Base-by-base conservation (phyloP, 2,113 vertebrate species). In the Poecilia latipinna region DNA sequence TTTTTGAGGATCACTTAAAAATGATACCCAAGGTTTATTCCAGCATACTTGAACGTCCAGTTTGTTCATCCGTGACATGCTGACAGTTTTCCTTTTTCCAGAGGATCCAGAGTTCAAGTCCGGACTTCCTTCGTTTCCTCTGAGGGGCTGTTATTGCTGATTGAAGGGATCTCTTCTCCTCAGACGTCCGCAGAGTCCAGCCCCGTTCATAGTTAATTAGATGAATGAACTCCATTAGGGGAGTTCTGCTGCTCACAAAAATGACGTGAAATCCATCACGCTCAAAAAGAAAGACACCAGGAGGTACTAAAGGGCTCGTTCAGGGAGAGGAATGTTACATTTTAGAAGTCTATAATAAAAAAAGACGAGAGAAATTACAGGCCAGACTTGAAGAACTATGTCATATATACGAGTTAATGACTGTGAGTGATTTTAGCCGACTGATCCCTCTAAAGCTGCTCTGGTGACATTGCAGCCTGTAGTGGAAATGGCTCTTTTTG, bases 141-240 rank as follows among this genome's bases (percentile, higher is more conserved):
- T 15, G 61, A 82, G 76, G 77, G 82, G 77, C 85, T 79, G 72
- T 94, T 95, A 94, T 94, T 94, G 94, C 94, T 94, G 86, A 90
- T 84, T 61, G 64, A 68, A 86, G 72, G 80, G 74, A 74, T 74
- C 63, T 84, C 70, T 71, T 79, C 82, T 75, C 68, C 69, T 28
- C 44, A 51, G 61, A 67, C 70, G 62, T 65, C 75, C 72, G 4
- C 12, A 54, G 72, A 84, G 72, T 78, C 74, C 74, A 68, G 57
- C 75, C 67, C 85, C 65, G 70, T 73, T 64, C 66, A 76, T 72
- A 88, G 66, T 75, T 74, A 60, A 85, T 87, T 62, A 81, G 74
- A 85, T 78, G 65, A 85, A 83, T 69, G 62, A 64, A 33, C 82
- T 82, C 54, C 32, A 24, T 78, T 65, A 72, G 72, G 68, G 74